These are phyloP conservation scores for Coilia nasus DNA, from an alignment of 2,797 vertebrate species.

Conservation along the genomic window DNA sequence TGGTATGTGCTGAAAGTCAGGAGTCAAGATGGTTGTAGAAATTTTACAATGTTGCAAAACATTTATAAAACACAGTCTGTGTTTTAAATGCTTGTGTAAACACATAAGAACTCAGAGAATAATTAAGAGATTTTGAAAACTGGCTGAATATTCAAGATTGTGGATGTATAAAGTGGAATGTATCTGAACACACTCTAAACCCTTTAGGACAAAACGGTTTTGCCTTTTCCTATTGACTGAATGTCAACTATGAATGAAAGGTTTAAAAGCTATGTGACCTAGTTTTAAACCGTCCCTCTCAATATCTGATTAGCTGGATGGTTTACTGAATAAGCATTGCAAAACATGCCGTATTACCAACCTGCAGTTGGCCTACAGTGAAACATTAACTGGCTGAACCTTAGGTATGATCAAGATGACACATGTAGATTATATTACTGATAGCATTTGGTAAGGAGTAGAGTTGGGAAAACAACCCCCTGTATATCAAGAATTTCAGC, in stretches of 20 bases:
- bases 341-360: not conserved
- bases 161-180: not conserved
- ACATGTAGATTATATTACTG: too few relatives aligned
- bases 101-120: not conserved
- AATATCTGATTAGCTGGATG: not conserved
- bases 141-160: not conserved
- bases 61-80: not conserved
- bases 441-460: too few relatives aligned
- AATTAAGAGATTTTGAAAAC: not conserved
- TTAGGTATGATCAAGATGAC: too few relatives aligned
- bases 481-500: not conserved
- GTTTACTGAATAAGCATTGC: not conserved
- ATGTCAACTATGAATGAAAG: not conserved
- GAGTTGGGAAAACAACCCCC: not conserved
- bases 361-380: too few relatives aligned
- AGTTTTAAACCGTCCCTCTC: not conserved
- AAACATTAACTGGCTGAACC: too few relatives aligned
- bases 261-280: not conserved
- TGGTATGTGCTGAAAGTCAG: not conserved
- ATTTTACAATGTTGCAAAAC: not conserved
- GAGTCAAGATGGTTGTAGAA: not conserved
- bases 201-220: not conserved
- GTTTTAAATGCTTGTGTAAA: not conserved
- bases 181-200: not conserved
- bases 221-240: not conserved